Conservation (phyloP, 2,797 vertebrate genomes). For the Enteromius argenteus region DNA sequence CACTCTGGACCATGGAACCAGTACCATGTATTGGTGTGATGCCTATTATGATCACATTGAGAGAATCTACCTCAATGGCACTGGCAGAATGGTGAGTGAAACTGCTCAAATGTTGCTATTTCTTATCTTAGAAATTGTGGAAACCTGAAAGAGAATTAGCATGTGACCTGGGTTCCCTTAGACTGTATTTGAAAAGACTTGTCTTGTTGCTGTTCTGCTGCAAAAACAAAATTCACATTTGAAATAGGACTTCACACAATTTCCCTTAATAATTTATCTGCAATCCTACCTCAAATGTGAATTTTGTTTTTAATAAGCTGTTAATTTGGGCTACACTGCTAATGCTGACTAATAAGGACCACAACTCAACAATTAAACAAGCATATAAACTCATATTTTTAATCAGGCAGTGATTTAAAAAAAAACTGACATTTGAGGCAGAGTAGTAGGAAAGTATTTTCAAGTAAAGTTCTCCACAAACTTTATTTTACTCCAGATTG, state of each 20-base stretch:
- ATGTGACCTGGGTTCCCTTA: not conserved
- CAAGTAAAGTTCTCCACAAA: not conserved
- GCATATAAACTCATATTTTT: not conserved
- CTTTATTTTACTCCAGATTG: slow-evolving; percentile 13
- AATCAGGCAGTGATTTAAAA: not conserved
- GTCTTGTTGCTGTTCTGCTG: not conserved
- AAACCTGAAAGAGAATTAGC: not conserved
- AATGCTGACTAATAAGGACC: not conserved
- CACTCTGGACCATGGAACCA: slow-evolving; percentile 88
- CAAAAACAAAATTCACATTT: not conserved
- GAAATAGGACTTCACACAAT: too few species aligned
- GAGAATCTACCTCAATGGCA: slow-evolving; percentile 94
- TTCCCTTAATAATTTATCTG: not conserved
- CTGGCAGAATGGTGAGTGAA: slow-evolving; percentile 89
- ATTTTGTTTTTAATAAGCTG: not conserved
- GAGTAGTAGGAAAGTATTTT: not conserved
- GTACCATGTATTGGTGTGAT: slow-evolving; percentile 96
- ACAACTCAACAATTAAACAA: not conserved
- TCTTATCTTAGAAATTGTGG: too few species aligned
- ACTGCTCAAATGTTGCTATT: not conserved
- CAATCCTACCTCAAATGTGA: not conserved
- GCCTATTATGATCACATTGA: slow-evolving; percentile 99
- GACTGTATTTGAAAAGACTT: not conserved
- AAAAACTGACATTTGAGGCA: not conserved
- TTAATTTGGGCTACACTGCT: not conserved